Evolutionary conservation across 2,888 invertebrate species (phyloP), one percentile per base, ranked within the genome.

Genomic region (Sipha maydis): DNA sequence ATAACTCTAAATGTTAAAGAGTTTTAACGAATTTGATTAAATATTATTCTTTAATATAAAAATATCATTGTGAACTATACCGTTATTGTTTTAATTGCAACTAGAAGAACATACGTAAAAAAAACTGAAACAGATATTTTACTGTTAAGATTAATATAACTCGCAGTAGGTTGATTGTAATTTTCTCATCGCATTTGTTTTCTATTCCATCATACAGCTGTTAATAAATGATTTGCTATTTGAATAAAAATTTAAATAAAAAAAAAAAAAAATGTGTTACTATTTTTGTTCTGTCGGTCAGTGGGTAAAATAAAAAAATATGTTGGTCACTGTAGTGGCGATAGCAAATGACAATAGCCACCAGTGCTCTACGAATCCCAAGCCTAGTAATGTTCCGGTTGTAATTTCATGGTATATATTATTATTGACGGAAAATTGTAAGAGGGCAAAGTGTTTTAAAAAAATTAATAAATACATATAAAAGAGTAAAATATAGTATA

Each of bases 221-320:
- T 78, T 85, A 11, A 21, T 61, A 75, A 54, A 38, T 76, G 75
- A 82, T 75, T 73, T 73, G 80, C 56, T 80, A 17, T 88, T 86
- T 80, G 14, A 38, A 79, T 56, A 38, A 34, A n/a, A 61, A 67
- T 48, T 67, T 9, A 41, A 54, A 0, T 0, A 84, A 76, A 86
- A 86, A 85, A 86, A 75, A 84, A 76, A 86, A 86, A 85, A 86
- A 75, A 28, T 25, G 21, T 82, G 41, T 25, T 67, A 0, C 73
- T 25, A 8, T 76, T 82, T 88, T 76, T 75, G 67, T 80, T 48
- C 28, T 88, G 21, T 88, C 48, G 88, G 88, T 88, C 82, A 88
- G 82, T 88, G 75, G 88, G 88, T 82, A 79, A 82, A 34, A 88
- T 78, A 88, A 88, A 88, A 80, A 79, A 79, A 41, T 28, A 88